Percentiles rank a stretch among this genome's conserved stretches.
phyloP scores from a whole-genome alignment of 2,113 vertebrate genomes.

The Lathamus discolor region DNA sequence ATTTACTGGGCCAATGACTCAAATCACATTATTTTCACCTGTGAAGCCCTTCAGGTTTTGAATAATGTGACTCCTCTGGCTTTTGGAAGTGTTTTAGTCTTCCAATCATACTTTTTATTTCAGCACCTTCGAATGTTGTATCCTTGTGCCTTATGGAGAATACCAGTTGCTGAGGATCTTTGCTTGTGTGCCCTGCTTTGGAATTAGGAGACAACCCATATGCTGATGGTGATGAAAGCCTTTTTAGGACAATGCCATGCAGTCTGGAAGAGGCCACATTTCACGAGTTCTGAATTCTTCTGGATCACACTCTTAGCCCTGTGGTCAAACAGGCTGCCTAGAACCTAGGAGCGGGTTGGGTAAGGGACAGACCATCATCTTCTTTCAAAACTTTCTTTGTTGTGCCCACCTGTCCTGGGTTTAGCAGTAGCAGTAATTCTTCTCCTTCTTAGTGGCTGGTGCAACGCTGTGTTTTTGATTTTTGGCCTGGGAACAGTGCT shows the following conservation, averaged over 20 bases:
- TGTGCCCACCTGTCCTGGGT: neutral
- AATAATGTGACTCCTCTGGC: neutral
- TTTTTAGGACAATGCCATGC: neutral
- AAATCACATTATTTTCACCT: neutral
- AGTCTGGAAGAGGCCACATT: neutral
- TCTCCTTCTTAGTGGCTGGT: no score
- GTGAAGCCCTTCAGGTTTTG: rapidly evolving
- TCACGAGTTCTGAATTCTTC: neutral
- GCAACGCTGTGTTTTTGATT: no score
- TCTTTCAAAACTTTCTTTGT: neutral
- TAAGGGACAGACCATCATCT: neutral
- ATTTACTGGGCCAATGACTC: neutral
- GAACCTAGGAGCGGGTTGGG: neutral
- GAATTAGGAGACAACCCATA: neutral
- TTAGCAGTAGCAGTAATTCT: no score
- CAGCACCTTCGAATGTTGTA: neutral
- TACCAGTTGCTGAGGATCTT: neutral
- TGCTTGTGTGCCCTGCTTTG: neutral
- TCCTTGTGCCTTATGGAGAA: neutral
- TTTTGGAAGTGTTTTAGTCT: neutral
- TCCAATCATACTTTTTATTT: neutral
- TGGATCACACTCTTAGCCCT: neutral
- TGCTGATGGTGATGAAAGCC: neutral
- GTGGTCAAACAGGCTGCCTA: neutral
- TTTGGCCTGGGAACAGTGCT: no score